These are phyloP conservation scores for Ramazzottius varieornatus DNA, from an alignment of 2,888 invertebrate species.

Conservation along the genomic window DNA sequence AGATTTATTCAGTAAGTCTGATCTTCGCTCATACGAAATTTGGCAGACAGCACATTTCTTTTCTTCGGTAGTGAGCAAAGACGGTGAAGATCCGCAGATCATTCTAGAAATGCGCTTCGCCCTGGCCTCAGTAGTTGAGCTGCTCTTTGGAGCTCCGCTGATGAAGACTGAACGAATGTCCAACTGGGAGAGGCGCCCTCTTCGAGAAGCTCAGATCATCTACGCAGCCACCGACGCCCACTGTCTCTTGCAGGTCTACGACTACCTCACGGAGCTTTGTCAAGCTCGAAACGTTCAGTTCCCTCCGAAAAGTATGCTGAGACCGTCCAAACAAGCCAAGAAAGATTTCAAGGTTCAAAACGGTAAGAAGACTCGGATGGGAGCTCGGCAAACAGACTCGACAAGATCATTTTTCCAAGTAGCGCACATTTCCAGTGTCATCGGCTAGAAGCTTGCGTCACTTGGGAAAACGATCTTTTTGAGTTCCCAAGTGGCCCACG, in stretches of 20 bases:
- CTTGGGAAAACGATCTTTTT: too few species aligned
- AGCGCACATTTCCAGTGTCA: too few species aligned
- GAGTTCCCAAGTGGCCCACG: too few species aligned
- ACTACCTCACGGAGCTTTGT: background rate
- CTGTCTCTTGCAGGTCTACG: background rate
- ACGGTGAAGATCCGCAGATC: too few species aligned
- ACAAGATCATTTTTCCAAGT: too few species aligned
- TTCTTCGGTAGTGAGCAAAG: background rate
- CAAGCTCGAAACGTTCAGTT: background rate
- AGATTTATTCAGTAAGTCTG: background rate
- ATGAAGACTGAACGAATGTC: constrained; percentile 72
- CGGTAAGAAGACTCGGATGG: too few species aligned
- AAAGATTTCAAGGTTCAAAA: too few species aligned
- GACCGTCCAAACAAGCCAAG: too few species aligned
- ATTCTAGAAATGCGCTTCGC: background rate
- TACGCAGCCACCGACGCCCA: constrained; percentile 37
- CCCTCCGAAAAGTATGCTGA: background rate
- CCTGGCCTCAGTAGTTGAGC: constrained; percentile 28
- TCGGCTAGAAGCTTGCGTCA: too few species aligned
- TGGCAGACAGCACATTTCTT: too few species aligned
- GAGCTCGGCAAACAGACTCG: too few species aligned
- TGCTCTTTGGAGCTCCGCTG: constrained; percentile 45
- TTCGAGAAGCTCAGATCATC: constrained; percentile 43
- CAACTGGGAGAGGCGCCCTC: constrained; percentile 60
- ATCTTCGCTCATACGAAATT: background rate